These are phyloP conservation scores for Chionodraco myersi DNA, from an alignment of 2,113 vertebrate genomes.

Conservation along the genomic window DNA sequence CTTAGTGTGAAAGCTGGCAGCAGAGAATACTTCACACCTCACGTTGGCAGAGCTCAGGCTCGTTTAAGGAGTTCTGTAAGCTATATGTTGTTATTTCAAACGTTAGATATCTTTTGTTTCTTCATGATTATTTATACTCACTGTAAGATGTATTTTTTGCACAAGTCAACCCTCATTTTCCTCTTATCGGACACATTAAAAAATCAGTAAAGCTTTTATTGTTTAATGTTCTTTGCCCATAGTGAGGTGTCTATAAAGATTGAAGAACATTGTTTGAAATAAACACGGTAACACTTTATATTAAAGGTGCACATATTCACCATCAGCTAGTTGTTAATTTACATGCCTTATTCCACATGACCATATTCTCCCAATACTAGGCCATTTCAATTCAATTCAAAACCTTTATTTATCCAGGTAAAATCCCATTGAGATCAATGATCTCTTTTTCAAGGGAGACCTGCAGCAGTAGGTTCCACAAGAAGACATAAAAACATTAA, in stretches of 20 bases:
- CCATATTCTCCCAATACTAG: too few species aligned
- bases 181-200: neutral
- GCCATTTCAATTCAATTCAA: too few species aligned
- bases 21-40: slow-evolving; percentile 29
- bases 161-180: too few species aligned
- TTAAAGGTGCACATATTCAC: too few species aligned
- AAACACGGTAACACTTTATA: too few species aligned
- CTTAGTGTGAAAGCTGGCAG: slow-evolving; percentile 32
- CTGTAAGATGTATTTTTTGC: neutral
- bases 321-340: too few species aligned
- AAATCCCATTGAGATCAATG: too few species aligned
- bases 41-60: neutral
- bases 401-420: too few species aligned
- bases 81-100: neutral
- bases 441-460: too few species aligned
- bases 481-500: too few species aligned
- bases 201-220: neutral
- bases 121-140: neutral
- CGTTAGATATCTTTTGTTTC: neutral
- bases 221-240: neutral
- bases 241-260: neutral
- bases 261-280: neutral
- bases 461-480: too few species aligned
- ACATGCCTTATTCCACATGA: too few species aligned
- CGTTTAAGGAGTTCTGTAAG: neutral